Percentiles rank a stretch among this genome's conserved stretches.
Conservation (phyloP, 2,888 invertebrate species). For the Orthosia incerta region DNA sequence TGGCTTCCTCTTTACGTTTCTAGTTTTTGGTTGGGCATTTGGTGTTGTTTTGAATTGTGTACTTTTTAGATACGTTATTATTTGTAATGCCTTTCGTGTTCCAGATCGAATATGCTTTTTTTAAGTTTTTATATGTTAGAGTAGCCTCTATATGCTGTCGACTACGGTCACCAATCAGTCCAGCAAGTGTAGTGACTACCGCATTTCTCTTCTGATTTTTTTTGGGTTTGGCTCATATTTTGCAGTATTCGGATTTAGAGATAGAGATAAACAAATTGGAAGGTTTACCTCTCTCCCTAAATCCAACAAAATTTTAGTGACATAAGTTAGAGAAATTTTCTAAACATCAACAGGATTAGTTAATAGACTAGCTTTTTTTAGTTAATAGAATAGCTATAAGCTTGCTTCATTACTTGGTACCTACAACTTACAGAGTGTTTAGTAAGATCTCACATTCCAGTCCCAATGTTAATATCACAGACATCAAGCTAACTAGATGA, state of each 20-base stretch:
- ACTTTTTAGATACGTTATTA: not conserved
- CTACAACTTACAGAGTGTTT: slow-evolving; percentile 39
- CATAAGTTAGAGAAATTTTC: slow-evolving; percentile 21
- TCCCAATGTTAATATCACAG: slow-evolving; percentile 19
- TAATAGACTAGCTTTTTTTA: slow-evolving; percentile 16
- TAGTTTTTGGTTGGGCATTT: not conserved
- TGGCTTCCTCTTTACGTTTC: slow-evolving; percentile 16
- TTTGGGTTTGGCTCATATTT: not conserved
- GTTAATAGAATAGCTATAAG: slow-evolving; percentile 21
- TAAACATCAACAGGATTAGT: slow-evolving; percentile 25
- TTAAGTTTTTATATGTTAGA: not conserved
- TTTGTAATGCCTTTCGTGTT: not conserved
- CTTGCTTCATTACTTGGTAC: slow-evolving; percentile 28
- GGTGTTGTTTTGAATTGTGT: slow-evolving; percentile 2
- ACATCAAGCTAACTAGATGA: too few species aligned
- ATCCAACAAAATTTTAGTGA: slow-evolving; percentile 1
- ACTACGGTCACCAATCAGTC: not conserved
- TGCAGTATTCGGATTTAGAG: not conserved
- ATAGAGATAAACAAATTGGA: slow-evolving; percentile 31
- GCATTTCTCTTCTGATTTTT: not conserved
- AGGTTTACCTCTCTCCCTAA: too few species aligned
- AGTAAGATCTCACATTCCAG: slow-evolving; percentile 54
- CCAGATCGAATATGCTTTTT: too few species aligned
- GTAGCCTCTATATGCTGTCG: not conserved
- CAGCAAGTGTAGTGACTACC: not conserved